phyloP scores from a whole-genome alignment of 2,113 vertebrate genomes.

The Alectura lathami region DNA sequence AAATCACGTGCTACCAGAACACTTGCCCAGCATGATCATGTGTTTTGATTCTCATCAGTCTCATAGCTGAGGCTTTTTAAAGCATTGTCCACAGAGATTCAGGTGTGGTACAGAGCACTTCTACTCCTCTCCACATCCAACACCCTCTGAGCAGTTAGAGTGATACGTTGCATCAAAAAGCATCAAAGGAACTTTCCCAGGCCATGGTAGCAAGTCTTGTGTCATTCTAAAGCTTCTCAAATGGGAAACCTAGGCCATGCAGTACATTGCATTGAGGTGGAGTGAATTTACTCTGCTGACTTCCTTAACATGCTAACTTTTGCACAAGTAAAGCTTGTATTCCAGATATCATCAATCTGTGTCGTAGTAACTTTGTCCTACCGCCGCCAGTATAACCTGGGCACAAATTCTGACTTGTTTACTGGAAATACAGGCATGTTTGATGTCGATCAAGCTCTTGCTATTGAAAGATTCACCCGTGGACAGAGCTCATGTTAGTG shows the following conservation, averaged over 20 bases:
- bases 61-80: not conserved
- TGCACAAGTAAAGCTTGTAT: not conserved
- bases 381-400: not conserved
- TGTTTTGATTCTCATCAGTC: not conserved
- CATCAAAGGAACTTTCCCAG: not conserved
- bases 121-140: not conserved
- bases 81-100: not conserved
- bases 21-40: not conserved
- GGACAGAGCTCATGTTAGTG: not conserved
- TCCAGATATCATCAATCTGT: not conserved
- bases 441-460: not conserved
- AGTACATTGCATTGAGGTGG: not conserved
- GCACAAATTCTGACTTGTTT: not conserved
- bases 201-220: not conserved
- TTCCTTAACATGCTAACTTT: not conserved
- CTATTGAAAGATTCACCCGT: not conserved
- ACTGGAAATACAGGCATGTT: not conserved
- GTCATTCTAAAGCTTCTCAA: not conserved
- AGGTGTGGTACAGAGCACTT: not conserved
- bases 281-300: not conserved
- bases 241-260: fast-evolving
- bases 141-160: not conserved
- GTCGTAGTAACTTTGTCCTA: not conserved
- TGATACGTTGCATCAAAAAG: not conserved
- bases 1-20: fast-evolving